phyloP scores from a whole-genome alignment of 1,140 invertebrate genomes.

The Drosophila subpulchrella region DNA sequence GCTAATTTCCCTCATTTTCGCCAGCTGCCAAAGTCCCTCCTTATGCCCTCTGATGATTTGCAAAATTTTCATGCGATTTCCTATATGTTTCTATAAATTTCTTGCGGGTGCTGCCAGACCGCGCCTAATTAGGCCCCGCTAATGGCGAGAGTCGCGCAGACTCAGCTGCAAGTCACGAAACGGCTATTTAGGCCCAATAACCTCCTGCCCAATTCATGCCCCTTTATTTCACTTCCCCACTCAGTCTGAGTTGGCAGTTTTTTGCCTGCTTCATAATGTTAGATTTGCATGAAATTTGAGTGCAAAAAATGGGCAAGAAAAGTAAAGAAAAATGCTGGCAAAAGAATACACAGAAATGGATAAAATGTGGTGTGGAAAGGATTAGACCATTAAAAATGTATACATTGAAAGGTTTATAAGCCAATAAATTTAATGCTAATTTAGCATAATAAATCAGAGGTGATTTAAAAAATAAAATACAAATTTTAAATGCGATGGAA shows the following conservation, averaged over 20 bases:
- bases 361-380: neutral
- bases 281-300: constrained; percentile 74
- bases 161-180: constrained; percentile 80
- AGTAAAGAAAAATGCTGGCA: neutral
- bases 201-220: constrained; percentile 7
- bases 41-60: constrained; percentile 61
- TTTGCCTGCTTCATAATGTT: constrained; percentile 56
- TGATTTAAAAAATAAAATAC: neutral
- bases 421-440: neutral
- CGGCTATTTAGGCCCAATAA: constrained; percentile 70
- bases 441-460: neutral
- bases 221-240: constrained; percentile 6
- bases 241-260: constrained; percentile 65
- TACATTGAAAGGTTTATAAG: constrained; percentile 8
- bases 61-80: constrained; percentile 70
- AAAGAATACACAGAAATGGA: constrained; percentile 19
- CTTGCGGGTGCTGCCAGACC: constrained; percentile 41
- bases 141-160: constrained; percentile 71
- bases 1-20: constrained; percentile 64
- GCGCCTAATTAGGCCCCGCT: constrained; percentile 69
- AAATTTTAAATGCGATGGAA: too few relatives aligned
- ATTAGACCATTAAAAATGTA: constrained; percentile 19
- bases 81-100: constrained; percentile 52
- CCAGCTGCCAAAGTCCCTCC: constrained; percentile 36
- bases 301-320: constrained; percentile 6